Percentiles rank a stretch among this genome's conserved stretches.
phyloP scores from a whole-genome alignment of 1,140 invertebrate genomes.

The Caerostris darwini region DNA sequence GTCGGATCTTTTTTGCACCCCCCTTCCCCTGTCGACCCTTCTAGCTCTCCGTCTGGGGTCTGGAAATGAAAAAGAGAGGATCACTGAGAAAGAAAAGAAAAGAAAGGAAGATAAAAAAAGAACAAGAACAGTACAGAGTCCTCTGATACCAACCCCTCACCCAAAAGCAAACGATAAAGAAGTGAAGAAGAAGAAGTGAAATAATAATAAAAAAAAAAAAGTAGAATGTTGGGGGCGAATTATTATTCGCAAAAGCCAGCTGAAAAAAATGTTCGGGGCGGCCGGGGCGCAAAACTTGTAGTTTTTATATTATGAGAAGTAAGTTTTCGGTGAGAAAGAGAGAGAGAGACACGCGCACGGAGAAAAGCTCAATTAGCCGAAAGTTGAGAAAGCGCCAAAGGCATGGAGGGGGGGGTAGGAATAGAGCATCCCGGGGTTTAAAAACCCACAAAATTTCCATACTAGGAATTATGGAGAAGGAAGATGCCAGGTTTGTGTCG shows the following conservation, averaged over 20 bases:
- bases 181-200: not conserved
- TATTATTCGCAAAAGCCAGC: slow-evolving; percentile 25
- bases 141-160: slow-evolving; percentile 9
- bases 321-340: not conserved
- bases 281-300: not conserved
- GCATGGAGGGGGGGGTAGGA: slow-evolving; percentile 12
- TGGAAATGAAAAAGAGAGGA: slow-evolving; percentile 36
- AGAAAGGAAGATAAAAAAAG: not conserved
- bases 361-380: slow-evolving; percentile 29
- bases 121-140: not conserved
- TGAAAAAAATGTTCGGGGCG: not conserved
- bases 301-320: not conserved
- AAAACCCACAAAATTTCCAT: slow-evolving; percentile 42
- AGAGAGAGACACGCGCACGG: not conserved
- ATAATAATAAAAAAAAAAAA: not conserved
- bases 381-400: slow-evolving; percentile 24
- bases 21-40: not conserved
- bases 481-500: not conserved
- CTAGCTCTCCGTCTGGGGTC: not conserved
- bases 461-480: slow-evolving; percentile 15
- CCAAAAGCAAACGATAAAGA: slow-evolving; percentile 39
- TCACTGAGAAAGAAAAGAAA: not conserved
- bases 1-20: not conserved
- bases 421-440: slow-evolving; percentile 27
- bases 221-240: not conserved